These are phyloP conservation scores for Aphodius granarius DNA, from an alignment of 2,888 invertebrate species.

Conservation along the genomic window DNA sequence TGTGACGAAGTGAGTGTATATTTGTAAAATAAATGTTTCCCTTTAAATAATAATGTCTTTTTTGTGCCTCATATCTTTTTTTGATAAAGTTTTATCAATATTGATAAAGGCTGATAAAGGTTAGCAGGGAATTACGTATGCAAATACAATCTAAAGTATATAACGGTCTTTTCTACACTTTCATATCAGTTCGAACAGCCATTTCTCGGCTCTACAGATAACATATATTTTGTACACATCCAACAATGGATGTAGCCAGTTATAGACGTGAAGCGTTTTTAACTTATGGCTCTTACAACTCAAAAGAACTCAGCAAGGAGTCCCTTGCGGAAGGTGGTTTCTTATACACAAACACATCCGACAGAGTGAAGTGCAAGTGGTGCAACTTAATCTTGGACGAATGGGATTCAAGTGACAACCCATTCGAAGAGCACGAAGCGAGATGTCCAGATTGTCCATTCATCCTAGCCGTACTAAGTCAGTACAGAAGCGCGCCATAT, in stretches of 20 bases:
- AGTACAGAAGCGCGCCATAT: background rate
- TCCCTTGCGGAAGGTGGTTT: conserved; percentile 82
- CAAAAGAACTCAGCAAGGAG: conserved; percentile 56
- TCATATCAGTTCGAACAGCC: too few species aligned
- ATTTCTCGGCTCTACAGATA: too few species aligned
- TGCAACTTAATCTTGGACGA: conserved; percentile 71
- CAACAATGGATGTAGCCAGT: background rate
- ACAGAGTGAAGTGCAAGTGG: conserved; percentile 79
- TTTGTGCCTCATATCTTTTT: background rate
- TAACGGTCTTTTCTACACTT: too few species aligned
- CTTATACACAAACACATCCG: conserved; percentile 73
- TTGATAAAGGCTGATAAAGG: too few species aligned
- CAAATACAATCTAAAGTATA: too few species aligned
- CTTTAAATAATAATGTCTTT: background rate
- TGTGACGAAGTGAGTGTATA: background rate
- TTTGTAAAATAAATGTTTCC: background rate
- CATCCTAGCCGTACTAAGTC: background rate
- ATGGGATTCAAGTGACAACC: conserved; percentile 69
- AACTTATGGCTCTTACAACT: background rate
- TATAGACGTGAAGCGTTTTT: background rate
- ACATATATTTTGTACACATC: background rate
- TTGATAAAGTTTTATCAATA: too few species aligned
- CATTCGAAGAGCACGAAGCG: conserved; percentile 67
- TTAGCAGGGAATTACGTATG: too few species aligned
- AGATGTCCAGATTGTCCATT: conserved; percentile 64